Percentiles rank a stretch among this genome's conserved stretches.
Evolutionary conservation across 2,888 invertebrate species (phyloP).

Genomic region (Pollenia amentaria): DNA sequence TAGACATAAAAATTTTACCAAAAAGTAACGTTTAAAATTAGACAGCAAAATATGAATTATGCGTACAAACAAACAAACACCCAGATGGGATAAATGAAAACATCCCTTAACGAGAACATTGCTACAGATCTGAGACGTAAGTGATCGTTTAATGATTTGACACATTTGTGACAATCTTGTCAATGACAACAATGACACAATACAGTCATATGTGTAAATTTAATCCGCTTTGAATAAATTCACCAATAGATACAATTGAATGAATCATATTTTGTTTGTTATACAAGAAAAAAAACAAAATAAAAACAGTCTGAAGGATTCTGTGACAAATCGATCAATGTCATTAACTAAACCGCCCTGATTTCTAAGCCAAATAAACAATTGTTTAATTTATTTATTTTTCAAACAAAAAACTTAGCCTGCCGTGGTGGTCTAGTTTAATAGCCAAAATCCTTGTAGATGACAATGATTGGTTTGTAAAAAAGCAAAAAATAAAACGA

Average conservation of each 20-base stretch:
- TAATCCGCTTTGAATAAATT: constrained; percentile 47
- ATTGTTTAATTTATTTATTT: constrained; percentile 28
- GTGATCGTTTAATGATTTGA: constrained; percentile 67
- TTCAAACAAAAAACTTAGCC: not conserved
- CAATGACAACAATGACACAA: constrained; percentile 53
- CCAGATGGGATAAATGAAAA: not conserved
- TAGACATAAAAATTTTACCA: constrained; percentile 11
- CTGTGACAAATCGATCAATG: constrained; percentile 68
- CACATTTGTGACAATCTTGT: constrained; percentile 68
- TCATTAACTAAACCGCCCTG: constrained; percentile 58
- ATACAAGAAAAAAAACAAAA: not conserved
- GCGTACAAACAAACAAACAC: not conserved
- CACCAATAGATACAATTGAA: constrained; percentile 4
- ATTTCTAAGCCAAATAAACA: constrained; percentile 40
- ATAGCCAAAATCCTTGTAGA: constrained; percentile 3
- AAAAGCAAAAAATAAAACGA: no score
- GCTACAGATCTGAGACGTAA: not conserved
- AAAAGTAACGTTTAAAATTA: constrained; percentile 2
- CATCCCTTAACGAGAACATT: not conserved
- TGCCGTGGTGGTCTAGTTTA: constrained; percentile 40
- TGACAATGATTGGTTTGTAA: constrained; percentile 5
- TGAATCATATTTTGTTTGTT: constrained; percentile 2
- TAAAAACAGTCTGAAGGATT: not conserved
- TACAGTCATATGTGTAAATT: constrained; percentile 29
- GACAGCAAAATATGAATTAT: not conserved